Percentiles rank a stretch among this genome's conserved stretches.
Conservation (phyloP, 2,797 vertebrate genomes). For the Amniataba percoides region DNA sequence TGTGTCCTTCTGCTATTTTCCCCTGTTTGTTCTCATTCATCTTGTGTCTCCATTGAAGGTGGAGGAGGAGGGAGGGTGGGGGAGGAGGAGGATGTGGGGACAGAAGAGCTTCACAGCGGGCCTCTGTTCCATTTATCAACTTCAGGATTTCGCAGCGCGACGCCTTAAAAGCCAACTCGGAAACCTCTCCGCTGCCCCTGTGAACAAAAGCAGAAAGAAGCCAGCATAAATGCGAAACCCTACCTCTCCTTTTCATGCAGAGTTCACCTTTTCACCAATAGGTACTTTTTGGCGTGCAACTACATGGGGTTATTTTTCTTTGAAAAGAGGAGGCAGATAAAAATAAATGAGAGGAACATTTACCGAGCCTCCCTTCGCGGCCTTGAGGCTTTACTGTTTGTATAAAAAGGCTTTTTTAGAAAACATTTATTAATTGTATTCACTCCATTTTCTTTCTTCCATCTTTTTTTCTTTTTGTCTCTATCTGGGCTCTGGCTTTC, state of each 20-base stretch:
- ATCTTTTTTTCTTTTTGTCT: constrained; percentile 8
- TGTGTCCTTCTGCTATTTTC: constrained; percentile 50
- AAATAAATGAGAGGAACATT: constrained; percentile 63
- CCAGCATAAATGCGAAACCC: constrained; percentile 55
- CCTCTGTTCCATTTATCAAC: constrained; percentile 74
- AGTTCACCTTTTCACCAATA: constrained; percentile 67
- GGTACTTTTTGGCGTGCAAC: constrained; percentile 27
- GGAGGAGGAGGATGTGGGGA: constrained; percentile 21
- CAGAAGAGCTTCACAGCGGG: constrained; percentile 73
- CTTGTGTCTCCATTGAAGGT: constrained; percentile 60
- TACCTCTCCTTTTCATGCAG: constrained; percentile 59
- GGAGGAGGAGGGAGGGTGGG: constrained; percentile 31
- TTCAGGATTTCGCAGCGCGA: constrained; percentile 64
- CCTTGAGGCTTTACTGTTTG: constrained; percentile 53
- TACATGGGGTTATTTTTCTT: constrained; percentile 60
- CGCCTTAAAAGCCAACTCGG: constrained; percentile 71
- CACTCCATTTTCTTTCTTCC: constrained; percentile 21
- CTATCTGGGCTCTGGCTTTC: constrained; percentile 16
- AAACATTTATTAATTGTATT: constrained; percentile 48
- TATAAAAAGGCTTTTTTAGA: constrained; percentile 51
- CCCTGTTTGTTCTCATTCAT: constrained; percentile 63
- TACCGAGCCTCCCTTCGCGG: constrained; percentile 22
- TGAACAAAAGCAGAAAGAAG: constrained; percentile 62
- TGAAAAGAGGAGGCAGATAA: constrained; percentile 52
- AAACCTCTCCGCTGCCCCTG: constrained; percentile 39